Evolutionary conservation across 2,888 invertebrate species (phyloP).

Genomic region (Sericinus montela): DNA sequence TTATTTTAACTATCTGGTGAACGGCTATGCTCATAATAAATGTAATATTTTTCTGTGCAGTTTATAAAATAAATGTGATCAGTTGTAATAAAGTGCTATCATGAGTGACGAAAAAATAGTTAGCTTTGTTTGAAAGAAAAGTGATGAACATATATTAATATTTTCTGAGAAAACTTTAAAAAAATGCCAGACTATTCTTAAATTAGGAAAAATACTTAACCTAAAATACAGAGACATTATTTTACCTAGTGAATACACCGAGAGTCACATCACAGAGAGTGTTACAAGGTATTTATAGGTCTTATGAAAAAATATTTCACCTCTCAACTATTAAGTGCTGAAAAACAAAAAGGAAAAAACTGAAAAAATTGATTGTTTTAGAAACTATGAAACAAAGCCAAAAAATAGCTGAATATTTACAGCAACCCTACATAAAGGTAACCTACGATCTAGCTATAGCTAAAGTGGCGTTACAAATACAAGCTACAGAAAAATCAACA

Average conservation of each 20-base stretch:
- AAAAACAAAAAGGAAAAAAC: not conserved
- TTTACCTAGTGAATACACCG: not conserved
- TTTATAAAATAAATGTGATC: not conserved
- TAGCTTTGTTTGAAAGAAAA: not conserved
- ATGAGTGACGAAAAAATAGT: not conserved
- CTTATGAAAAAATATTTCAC: not conserved
- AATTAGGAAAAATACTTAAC: not conserved
- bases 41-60: not conserved
- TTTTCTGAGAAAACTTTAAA: not conserved
- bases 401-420: constrained; percentile 22
- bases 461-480: constrained; percentile 25
- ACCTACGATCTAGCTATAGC: constrained; percentile 34
- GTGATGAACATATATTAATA: not conserved
- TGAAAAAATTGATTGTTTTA: constrained; percentile 27
- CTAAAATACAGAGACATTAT: not conserved
- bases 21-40: too few relatives aligned
- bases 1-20: too few relatives aligned
- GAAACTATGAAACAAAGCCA: constrained; percentile 29
- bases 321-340: not conserved
- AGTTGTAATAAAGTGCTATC: not conserved
- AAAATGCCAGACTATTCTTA: not conserved
- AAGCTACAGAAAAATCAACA: constrained; percentile 21
- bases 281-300: not conserved
- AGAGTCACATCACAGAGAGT: too few relatives aligned
- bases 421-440: constrained; percentile 24